Base-by-base conservation (phyloP, 2,797 vertebrate species). In the Sebastes jordani region DNA sequence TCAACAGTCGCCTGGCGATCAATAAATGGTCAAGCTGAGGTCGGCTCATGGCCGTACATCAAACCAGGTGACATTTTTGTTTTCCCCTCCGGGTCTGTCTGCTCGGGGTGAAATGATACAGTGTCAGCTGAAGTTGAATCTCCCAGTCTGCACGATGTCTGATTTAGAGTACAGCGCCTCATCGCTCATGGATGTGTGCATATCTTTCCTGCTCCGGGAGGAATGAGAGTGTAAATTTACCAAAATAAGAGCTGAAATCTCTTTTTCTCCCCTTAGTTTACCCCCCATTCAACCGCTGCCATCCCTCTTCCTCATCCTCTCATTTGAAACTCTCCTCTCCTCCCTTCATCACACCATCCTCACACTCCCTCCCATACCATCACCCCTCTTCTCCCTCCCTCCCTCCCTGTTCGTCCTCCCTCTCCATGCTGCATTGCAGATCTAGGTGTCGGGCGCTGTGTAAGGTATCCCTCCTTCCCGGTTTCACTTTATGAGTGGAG, bases 381-480 rank as follows among this genome's bases (percentile, higher is more conserved):
- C 77, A 68, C 78, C 62, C 54, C 42, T 63, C 42, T 38, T 16
- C 64, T 32, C 78, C 20, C 62, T 49, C 84, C 20, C 62, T 49
- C 84, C 11, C 16, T 34, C 62, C 18, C 29, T 30, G 18, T 64
- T 46, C 27, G 18, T 29, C 80, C 71, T 78, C 79, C 71, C 79
- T 78, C 87, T 74, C 87, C 20, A 13, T 95, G 90, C 92, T 95
- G 94, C 94, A 95, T 94, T 95, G 94, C 94, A 95, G 94, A 91
- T 94, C 90, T 94, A 90, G 88, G 91, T 91, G 89, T 89, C 34
- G 80, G 92, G 76, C 76, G 61, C 89, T 88, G 86, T 89, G 90
- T 81, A 88, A 94, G 89, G 90, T 91, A 89, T 93, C 91, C 91
- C 88, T 90, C 74, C 83, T 89, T 91, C 85, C 76, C 42, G 30